Evolutionary conservation across 2,888 invertebrate genomes (phyloP), one percentile per base, ranked within the genome.

Genomic region (Lasioglossum lativentre): DNA sequence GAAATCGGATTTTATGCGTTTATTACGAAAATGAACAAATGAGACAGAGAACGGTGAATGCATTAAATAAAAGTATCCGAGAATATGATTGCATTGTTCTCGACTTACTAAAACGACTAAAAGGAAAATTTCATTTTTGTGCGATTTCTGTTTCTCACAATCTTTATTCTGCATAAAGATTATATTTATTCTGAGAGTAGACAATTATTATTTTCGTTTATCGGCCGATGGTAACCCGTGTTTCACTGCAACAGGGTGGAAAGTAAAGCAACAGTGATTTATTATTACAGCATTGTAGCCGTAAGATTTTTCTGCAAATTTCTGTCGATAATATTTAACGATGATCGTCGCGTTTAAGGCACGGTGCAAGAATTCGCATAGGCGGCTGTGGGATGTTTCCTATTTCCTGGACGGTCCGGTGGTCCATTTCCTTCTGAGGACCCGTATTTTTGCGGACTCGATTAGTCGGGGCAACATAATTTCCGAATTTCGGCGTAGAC

Each of bases 381-480:
- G 59, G 14, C 27, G n/a, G 14, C 27, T 59, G 27, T 23, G 19
- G 19, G 66, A 23, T 66, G 8, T 38, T 68, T 68, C 40, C 68
- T 23, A 40, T 68, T 68, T 38, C 68, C 68, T 30, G 30, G 19
- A 30, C 16, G 23, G n/a, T 34, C 66, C 10, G 30, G 19, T 8
- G 30, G 19, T 34, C 68, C 68, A 68, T 68, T 68, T 68, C 68
- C 68, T 68, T 68, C 68, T 12, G 23, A 68, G 72, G 27, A 47
- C 47, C 70, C 52, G 70, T 78, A 47, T 80, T 80, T 75, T 47
- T 80, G 23, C 80, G 27, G n/a, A 71, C 52, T 56, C 77, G 56
- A 78, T 77, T 78, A 78, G 38, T 27, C 52, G 47, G 5, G 68
- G 38, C 34, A 8, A 56, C 34, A 74, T 74, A 74, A 68, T 56